These are phyloP conservation scores for Montipora foliosa DNA, from an alignment of 64 coral and sea anemone species.

Conservation along the genomic window DNA sequence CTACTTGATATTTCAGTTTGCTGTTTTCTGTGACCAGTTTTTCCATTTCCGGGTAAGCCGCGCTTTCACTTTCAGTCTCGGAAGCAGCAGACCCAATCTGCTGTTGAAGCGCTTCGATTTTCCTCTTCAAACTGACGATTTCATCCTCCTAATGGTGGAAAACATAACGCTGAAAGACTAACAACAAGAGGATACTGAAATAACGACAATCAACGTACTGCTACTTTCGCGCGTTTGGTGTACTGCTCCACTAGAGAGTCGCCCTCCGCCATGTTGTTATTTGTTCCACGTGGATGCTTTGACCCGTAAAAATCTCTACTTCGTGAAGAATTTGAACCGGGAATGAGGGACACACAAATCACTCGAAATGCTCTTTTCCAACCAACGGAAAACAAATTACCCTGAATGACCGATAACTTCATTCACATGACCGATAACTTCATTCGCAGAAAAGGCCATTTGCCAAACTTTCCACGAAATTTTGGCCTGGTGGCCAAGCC, in stretches of 20 bases:
- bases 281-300: constrained; percentile 75
- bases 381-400: constrained; percentile 31
- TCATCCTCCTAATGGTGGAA: constrained; percentile 81
- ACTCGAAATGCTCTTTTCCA: constrained; percentile 22
- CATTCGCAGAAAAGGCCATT: background rate
- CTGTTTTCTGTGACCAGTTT: constrained; percentile 84
- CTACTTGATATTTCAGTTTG: constrained; percentile 95
- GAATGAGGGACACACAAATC: background rate
- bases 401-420: background rate
- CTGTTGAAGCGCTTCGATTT: constrained; percentile 78
- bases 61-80: constrained; percentile 57
- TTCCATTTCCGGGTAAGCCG: constrained; percentile 27
- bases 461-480: background rate
- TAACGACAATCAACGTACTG: constrained; percentile 47
- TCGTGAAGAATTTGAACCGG: background rate
- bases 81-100: background rate
- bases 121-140: constrained; percentile 87
- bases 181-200: background rate
- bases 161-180: background rate
- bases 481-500: constrained; percentile 22
- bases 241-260: constrained; percentile 72
- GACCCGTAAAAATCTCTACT: background rate
- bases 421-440: background rate
- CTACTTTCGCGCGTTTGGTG: constrained; percentile 80
- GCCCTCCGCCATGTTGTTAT: constrained; percentile 75